A percentile compares a stretch with the other conserved stretches of the same genome.
phyloP scores from a whole-genome alignment of 2,888 invertebrate species.

The Eupithecia pulchellata region DNA sequence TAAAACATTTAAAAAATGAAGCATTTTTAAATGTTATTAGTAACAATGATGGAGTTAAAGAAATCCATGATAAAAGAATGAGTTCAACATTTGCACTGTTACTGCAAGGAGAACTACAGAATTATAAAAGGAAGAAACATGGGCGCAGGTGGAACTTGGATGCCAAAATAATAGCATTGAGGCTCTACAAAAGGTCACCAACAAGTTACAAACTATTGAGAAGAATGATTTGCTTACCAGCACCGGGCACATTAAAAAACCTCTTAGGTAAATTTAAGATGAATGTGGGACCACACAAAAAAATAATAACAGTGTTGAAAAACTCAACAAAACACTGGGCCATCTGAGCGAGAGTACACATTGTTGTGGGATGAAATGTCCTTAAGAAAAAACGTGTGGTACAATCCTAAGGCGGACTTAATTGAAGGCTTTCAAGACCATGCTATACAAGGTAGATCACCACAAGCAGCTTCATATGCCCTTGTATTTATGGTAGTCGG shows the following conservation, averaged over 20 bases:
- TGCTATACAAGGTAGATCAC: background rate
- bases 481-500: slow-evolving; percentile 9
- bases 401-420: slow-evolving; percentile 33
- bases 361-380: slow-evolving; percentile 20
- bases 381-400: slow-evolving; percentile 29
- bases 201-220: slow-evolving; percentile 30
- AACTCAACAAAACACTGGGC: background rate
- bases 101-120: slow-evolving; percentile 6
- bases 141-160: slow-evolving; percentile 21
- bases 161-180: slow-evolving; percentile 27
- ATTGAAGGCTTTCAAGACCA: slow-evolving; percentile 39
- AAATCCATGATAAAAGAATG: slow-evolving; percentile 2
- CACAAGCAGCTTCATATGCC: slow-evolving; percentile 12
- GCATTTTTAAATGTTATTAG: slow-evolving; percentile 1
- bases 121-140: slow-evolving; percentile 13
- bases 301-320: background rate
- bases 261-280: slow-evolving; percentile 7
- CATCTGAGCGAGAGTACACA: slow-evolving; percentile 12
- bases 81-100: slow-evolving; percentile 1
- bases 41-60: slow-evolving; percentile 2
- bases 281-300: background rate
- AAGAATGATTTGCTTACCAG: slow-evolving; percentile 17
- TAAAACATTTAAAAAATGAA: slow-evolving; percentile 6
- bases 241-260: background rate
- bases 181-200: slow-evolving; percentile 31